Base-by-base conservation (phyloP, 2,888 invertebrate species). In the Itoplectis maculator region DNA sequence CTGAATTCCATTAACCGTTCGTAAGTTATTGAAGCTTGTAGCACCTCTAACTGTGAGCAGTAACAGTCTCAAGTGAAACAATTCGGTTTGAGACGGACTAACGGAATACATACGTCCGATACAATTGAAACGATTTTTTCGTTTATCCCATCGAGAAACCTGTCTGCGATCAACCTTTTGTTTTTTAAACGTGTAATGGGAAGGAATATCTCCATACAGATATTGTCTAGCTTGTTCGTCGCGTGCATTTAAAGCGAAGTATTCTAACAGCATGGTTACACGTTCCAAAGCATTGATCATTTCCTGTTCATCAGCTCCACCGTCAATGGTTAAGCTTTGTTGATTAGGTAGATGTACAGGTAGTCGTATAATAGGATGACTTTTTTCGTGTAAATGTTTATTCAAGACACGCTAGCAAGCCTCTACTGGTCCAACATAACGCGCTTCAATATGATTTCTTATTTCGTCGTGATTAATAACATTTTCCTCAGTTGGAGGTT, bases 111-210 rank as follows among this genome's bases (percentile, higher is more conserved):
- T 59, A 23, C 59, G 59, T 37, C 59, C 69, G 37, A 76, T 77
- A 40, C 70, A 63, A 61, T 82, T 82, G 8, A 82, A 78, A 59
- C 13, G 40, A 11, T 20, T 49, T 72, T 78, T 76, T 40, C 73
- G 78, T 76, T 82, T 72, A 51, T 61, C 42, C 78, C 81, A 82
- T 37, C 54, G 45, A 11, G 78, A 66, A 23, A 65, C 8, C 51
- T 59, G 65, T 9, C 40, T 56, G 6, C 69, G 65, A 45, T 56
- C 35, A 54, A 54, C 5, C 23, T 29, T 59, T 59, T 59, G n/a
- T 66, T 76, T 82, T 68, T 82, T 61, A 15, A 73, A 82, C 13
- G 66, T 54, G 54, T 82, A 73, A 51, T 76, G 49, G 15, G 66
- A 45, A 37, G 79, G 68, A 20, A 79, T 79, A 69, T 79, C 79